Conservation (phyloP, 2,888 invertebrate species). For the Amphimallon solstitiale region DNA sequence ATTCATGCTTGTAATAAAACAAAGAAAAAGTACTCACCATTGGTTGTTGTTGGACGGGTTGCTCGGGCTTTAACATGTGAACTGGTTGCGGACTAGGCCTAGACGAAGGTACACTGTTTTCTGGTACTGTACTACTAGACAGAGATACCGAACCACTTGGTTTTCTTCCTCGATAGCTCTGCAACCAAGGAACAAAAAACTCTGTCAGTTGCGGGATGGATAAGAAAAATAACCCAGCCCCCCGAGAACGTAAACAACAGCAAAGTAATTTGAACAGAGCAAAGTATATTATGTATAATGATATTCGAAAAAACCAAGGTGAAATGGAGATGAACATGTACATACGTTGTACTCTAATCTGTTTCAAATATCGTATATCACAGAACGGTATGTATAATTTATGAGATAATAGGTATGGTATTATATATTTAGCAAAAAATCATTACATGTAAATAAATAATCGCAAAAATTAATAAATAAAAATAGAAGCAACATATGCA, state of each 20-base stretch:
- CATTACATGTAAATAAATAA: too few relatives aligned
- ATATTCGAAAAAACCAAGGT: too few relatives aligned
- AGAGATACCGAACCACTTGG: slow-evolving; percentile 57
- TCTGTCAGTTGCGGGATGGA: slow-evolving; percentile 17
- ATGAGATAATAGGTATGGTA: too few relatives aligned
- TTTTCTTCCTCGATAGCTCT: slow-evolving; percentile 63
- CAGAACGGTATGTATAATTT: too few relatives aligned
- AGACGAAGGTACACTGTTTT: slow-evolving; percentile 54
- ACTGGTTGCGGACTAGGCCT: slow-evolving; percentile 60
- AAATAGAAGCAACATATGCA: too few relatives aligned
- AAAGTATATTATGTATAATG: not conserved
- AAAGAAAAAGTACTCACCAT: slow-evolving; percentile 56
- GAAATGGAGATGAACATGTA: too few relatives aligned
- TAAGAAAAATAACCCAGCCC: slow-evolving; percentile 3
- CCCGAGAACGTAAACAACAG: too few relatives aligned
- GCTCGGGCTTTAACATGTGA: slow-evolving; percentile 53
- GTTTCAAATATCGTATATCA: too few relatives aligned
- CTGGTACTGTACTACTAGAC: slow-evolving; percentile 51
- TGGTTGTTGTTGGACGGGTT: slow-evolving; percentile 62
- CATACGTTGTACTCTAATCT: too few relatives aligned
- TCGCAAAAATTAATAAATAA: too few relatives aligned
- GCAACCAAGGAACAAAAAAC: slow-evolving; percentile 41
- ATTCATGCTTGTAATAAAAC: not conserved
- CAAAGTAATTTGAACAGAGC: slow-evolving; percentile 6
- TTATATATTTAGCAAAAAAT: too few relatives aligned